A percentile compares a stretch with the other conserved stretches of the same genome.
Conservation (phyloP, 2,113 vertebrate genomes). For the Caranx ignobilis region DNA sequence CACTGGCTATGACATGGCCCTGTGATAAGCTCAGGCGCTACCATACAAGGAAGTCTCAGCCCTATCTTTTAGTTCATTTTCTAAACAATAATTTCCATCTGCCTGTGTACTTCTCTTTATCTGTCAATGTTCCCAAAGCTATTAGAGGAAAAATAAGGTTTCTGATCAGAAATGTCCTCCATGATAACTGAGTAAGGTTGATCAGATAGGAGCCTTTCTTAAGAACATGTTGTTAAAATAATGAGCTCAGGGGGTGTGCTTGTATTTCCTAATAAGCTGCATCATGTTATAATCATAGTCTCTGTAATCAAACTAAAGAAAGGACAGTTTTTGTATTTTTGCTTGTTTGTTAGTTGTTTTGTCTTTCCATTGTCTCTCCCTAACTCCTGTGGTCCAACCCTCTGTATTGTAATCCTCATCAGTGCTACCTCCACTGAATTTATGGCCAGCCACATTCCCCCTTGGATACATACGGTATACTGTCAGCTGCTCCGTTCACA, state of each 20-base stretch:
- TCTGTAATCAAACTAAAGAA: neutral
- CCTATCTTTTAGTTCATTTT: conserved; percentile 14
- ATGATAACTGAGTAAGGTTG: neutral
- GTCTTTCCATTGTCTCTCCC: neutral
- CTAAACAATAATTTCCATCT: conserved; percentile 11
- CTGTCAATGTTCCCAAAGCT: neutral
- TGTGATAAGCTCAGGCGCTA: conserved; percentile 24
- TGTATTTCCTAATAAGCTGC: neutral
- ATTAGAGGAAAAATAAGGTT: neutral
- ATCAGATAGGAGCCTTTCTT: conserved; percentile 4
- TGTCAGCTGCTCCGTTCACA: conserved; percentile 29
- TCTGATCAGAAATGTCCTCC: conserved; percentile 14
- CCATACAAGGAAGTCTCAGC: conserved; percentile 43
- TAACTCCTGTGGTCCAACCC: neutral
- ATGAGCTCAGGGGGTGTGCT: neutral
- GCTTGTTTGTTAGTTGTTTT: neutral
- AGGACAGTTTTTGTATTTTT: neutral
- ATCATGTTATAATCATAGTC: neutral
- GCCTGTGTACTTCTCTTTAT: neutral
- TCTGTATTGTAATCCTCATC: neutral
- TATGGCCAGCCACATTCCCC: neutral
- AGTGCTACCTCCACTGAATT: neutral
- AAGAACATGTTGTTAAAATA: conserved; percentile 1
- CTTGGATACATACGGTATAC: neutral
- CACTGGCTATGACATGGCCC: conserved; percentile 13